Conservation (phyloP, 1,140 invertebrate species). For the Bombyx mandarina region DNA sequence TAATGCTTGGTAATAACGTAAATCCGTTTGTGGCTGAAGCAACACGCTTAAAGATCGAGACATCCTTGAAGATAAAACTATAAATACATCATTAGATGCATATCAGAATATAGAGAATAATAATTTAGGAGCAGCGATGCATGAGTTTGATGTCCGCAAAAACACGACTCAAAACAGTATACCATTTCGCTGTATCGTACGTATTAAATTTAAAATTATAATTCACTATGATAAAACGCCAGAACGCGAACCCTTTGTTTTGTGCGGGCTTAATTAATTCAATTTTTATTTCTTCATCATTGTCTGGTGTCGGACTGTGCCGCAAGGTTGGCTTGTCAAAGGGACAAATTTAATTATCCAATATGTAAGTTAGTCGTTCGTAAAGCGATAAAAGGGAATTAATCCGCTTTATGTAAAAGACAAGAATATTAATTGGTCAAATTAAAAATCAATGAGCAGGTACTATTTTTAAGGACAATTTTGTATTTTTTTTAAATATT, state of each 20-base stretch:
- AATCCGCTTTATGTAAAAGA: no score
- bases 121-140: constrained; percentile 15
- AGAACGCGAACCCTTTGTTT: constrained; percentile 5
- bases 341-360: no score
- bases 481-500: no score
- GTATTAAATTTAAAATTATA: constrained; percentile 34
- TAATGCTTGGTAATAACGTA: not conserved
- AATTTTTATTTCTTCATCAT: not conserved
- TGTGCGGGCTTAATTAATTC: constrained; percentile 2
- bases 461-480: no score
- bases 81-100: constrained; percentile 19
- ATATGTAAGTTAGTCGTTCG: no score
- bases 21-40: not conserved
- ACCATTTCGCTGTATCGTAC: constrained; percentile 21
- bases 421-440: no score
- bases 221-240: constrained; percentile 19
- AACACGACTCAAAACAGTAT: constrained; percentile 19
- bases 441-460: no score
- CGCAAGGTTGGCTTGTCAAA: no score
- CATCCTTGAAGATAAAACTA: constrained; percentile 12
- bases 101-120: constrained; percentile 9
- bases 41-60: not conserved
- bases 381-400: no score
- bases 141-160: constrained; percentile 23
- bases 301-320: not conserved